phyloP scores from a whole-genome alignment of 1,140 invertebrate species.

The Eriocheir sinensis region DNA sequence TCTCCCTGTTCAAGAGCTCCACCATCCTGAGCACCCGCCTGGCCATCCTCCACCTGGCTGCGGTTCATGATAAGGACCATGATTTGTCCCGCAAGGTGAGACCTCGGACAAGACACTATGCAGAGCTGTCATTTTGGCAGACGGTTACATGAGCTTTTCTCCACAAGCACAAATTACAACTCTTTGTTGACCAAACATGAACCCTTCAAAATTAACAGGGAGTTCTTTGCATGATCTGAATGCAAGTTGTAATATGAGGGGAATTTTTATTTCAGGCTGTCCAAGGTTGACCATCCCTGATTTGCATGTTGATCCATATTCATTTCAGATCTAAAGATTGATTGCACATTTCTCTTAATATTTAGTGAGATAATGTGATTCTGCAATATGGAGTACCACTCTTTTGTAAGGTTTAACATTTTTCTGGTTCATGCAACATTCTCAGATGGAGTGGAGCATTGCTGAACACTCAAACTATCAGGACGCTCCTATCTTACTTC shows the following conservation, averaged over 20 bases:
- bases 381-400: too few species aligned
- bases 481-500: conserved; percentile 55
- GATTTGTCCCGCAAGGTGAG: conserved; percentile 77
- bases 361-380: background rate
- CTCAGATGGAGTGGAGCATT: conserved; percentile 45
- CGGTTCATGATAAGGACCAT: conserved; percentile 77
- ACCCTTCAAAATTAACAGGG: too few species aligned
- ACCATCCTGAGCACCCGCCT: conserved; percentile 69
- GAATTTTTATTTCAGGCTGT: background rate
- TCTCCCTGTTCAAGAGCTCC: conserved; percentile 73
- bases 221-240: background rate
- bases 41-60: conserved; percentile 74
- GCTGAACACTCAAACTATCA: background rate
- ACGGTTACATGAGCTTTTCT: too few species aligned
- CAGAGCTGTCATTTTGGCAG: too few species aligned
- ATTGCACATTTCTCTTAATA: too few species aligned
- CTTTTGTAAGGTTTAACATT: conserved; percentile 3
- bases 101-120: too few species aligned
- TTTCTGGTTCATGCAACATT: background rate
- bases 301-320: background rate
- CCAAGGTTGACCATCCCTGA: background rate
- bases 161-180: too few species aligned
- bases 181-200: too few species aligned
- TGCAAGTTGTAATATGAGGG: background rate
- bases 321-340: background rate